Conservation (phyloP, 1,140 invertebrate species). For the Lethrus apterus region DNA sequence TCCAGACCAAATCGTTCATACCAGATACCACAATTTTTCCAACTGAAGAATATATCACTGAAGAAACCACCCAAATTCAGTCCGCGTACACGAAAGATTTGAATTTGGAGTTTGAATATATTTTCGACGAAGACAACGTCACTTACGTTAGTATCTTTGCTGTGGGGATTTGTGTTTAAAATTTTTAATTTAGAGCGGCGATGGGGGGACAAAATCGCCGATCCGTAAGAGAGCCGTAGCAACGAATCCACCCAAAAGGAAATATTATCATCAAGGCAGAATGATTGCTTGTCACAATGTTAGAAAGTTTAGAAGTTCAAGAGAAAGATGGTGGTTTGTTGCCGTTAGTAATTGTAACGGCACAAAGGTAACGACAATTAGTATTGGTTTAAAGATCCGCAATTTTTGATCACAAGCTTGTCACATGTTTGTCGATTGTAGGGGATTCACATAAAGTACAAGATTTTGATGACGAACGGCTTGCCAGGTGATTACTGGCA, state of each 20-base stretch:
- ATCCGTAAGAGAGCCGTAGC: slow-evolving; percentile 5
- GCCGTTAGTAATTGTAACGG: slow-evolving; percentile 64
- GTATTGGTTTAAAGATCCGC: not conserved
- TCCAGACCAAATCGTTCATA: no score
- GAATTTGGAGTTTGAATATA: no score
- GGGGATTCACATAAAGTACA: slow-evolving; percentile 63
- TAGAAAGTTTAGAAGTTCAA: slow-evolving; percentile 55
- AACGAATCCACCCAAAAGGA: not conserved
- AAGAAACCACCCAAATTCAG: no score
- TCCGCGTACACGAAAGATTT: no score
- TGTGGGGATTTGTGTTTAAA: not conserved
- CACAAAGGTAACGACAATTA: slow-evolving; percentile 47
- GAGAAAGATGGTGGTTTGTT: slow-evolving; percentile 74
- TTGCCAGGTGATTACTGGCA: slow-evolving; percentile 66
- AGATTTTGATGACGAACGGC: slow-evolving; percentile 76
- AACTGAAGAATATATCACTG: slow-evolving; percentile 1
- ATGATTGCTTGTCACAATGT: slow-evolving; percentile 49
- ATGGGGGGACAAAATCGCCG: slow-evolving; percentile 3
- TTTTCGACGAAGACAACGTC: not conserved
- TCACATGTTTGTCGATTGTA: slow-evolving; percentile 33
- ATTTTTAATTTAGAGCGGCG: not conserved
- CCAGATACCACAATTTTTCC: not conserved
- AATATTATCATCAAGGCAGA: not conserved
- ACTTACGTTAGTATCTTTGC: not conserved
- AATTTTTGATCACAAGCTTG: not conserved